phyloP scores from a whole-genome alignment of 2,113 vertebrate genomes.

The Hipposideros armiger region DNA sequence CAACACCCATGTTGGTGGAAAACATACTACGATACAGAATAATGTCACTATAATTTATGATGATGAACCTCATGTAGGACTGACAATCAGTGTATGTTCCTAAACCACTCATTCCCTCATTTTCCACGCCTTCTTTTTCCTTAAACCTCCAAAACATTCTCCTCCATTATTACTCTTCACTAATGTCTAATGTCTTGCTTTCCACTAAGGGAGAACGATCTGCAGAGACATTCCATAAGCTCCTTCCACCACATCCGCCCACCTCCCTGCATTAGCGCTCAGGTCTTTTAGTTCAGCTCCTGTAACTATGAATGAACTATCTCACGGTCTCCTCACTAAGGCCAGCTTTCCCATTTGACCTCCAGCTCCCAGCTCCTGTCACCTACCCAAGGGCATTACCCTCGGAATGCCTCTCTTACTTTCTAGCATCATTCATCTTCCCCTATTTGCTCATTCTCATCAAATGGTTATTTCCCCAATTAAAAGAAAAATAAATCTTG shows the following conservation, averaged over 20 bases:
- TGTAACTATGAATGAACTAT: background rate
- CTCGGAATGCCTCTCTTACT: background rate
- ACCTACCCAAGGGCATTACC: background rate
- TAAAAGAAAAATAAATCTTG: background rate
- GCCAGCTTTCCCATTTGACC: background rate
- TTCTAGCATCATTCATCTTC: background rate
- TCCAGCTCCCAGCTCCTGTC: background rate
- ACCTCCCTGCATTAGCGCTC: background rate
- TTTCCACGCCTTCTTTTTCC: background rate
- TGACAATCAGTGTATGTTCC: background rate
- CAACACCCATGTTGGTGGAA: background rate
- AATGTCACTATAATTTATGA: background rate
- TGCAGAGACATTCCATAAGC: background rate
- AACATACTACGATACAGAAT: background rate
- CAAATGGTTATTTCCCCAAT: background rate
- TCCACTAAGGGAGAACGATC: background rate
- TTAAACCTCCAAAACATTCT: background rate
- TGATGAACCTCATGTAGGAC: background rate
- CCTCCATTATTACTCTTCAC: background rate
- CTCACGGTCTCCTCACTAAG: background rate
- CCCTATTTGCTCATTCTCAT: background rate
- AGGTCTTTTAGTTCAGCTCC: background rate
- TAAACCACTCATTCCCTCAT: background rate
- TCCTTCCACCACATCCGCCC: background rate
- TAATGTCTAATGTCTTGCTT: background rate